A percentile compares a stretch with the other conserved stretches of the same genome.
These are phyloP conservation scores for Holothuria glaberrima DNA, from an alignment of 35 echinoderm and acorn worm genomes.

Conservation along the genomic window DNA sequence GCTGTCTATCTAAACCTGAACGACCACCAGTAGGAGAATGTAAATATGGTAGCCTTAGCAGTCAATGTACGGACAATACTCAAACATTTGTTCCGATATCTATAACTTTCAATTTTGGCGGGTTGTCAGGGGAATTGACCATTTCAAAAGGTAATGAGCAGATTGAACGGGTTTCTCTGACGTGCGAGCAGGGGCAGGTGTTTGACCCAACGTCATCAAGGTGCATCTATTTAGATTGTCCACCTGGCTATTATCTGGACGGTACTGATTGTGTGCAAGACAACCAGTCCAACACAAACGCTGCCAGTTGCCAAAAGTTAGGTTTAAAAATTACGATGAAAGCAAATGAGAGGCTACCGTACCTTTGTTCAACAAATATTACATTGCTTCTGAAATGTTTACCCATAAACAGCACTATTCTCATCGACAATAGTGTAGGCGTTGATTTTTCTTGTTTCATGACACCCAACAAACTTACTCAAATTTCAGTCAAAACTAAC, in stretches of 20 bases:
- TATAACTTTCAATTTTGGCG: constrained; percentile 42
- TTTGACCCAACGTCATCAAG: not conserved
- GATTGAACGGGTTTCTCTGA: not conserved
- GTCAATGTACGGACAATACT: too few relatives aligned
- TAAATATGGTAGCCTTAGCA: not conserved
- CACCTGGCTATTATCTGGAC: not conserved
- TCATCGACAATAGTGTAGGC: too few relatives aligned
- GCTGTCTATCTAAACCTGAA: not conserved
- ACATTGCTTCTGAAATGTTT: too few relatives aligned
- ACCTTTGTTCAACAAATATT: too few relatives aligned
- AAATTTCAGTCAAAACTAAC: too few relatives aligned
- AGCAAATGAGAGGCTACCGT: too few relatives aligned
- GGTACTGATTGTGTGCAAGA: not conserved
- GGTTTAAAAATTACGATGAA: too few relatives aligned
- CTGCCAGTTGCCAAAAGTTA: too few relatives aligned
- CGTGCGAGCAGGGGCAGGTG: not conserved
- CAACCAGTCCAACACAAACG: not conserved
- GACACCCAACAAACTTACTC: too few relatives aligned
- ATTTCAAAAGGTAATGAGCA: not conserved
- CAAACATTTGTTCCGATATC: constrained; percentile 29
- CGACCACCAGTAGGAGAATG: not conserved
- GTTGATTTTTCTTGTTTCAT: too few relatives aligned
- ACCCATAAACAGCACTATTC: too few relatives aligned
- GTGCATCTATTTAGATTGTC: not conserved
- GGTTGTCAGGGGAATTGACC: not conserved